Percentiles rank a stretch among this genome's conserved stretches.
Conservation (phyloP, 2,113 vertebrate species). For the Pseudopodoces humilis region DNA sequence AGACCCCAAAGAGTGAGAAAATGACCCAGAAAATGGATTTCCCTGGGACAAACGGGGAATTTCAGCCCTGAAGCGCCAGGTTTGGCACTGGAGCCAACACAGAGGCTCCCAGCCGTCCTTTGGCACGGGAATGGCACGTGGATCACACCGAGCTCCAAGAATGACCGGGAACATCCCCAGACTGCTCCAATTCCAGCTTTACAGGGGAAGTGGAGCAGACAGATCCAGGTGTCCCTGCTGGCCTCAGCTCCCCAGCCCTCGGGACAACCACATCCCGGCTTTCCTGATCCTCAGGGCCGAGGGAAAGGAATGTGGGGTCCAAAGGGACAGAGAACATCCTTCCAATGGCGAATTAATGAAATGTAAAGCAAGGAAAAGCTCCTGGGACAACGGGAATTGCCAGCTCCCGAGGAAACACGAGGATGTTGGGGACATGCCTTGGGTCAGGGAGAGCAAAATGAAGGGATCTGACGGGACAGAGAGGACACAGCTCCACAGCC, state of each 20-base stretch:
- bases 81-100: neutral
- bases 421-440: neutral
- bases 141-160: neutral
- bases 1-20: accelerated
- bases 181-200: neutral
- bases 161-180: accelerated
- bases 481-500: neutral
- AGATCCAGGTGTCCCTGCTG: neutral
- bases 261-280: neutral
- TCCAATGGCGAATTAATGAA: neutral
- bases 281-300: accelerated
- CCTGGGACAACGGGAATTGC: neutral
- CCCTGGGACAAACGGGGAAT: neutral
- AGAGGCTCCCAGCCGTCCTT: neutral
- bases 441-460: neutral
- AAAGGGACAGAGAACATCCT: neutral
- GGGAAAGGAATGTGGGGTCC: neutral
- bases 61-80: accelerated
- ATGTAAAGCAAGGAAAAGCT: neutral
- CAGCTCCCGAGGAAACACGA: neutral
- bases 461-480: neutral
- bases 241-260: neutral
- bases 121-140: accelerated
- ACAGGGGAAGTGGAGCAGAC: neutral
- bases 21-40: neutral